Base-by-base conservation (phyloP, 1,140 invertebrate species). In the Lutraria rhynchaena region DNA sequence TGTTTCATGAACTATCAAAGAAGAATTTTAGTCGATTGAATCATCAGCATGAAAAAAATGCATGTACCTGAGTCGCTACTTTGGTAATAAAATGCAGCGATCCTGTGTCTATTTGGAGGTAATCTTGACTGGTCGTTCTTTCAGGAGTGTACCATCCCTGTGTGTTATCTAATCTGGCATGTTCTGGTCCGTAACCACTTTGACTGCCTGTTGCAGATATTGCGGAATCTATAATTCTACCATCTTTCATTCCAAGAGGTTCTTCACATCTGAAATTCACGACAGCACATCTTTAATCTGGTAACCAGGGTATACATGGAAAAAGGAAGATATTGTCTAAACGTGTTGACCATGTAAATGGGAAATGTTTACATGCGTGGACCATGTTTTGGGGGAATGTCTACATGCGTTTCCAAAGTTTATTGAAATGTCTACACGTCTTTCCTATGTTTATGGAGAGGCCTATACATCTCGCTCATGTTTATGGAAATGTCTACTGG, bases 11-110 rank as follows among this genome's bases (percentile, higher is more conserved):
- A n/a, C n/a, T n/a, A n/a, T n/a, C n/a, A n/a, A n/a, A n/a, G n/a
- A n/a, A n/a, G n/a, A n/a, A n/a, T n/a, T n/a, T n/a, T 24, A 53
- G 24, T 9, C 19, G 2, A 53, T 24, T 24, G 51, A 53, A 53
- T 53, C 3, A 1, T n/a, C 19, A 53, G 1, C 24, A 53, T 53
- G 1, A 49, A 31, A 22, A 29, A n/a, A n/a, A n/a, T n/a, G n/a
- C n/a, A n/a, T n/a, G n/a, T 33, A 77, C 74, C 60, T 77, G 74
- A 17, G 74, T 77, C 3, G 74, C 74, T 2, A 77, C 74, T 24
- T 65, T 49, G 1, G 74, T 65, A 7, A 77, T 44, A 51, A 53
- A 77, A 55, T 77, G 41, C 19, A n/a, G 15, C n/a, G 61, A 55
- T 15, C 74, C 74, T 11, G 61, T 63, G 33, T 77, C 74, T 19